Percentiles rank a stretch among this genome's conserved stretches.
Evolutionary conservation across 2,113 vertebrate genomes (phyloP).

Genomic region (Ranitomeya imitator): DNA sequence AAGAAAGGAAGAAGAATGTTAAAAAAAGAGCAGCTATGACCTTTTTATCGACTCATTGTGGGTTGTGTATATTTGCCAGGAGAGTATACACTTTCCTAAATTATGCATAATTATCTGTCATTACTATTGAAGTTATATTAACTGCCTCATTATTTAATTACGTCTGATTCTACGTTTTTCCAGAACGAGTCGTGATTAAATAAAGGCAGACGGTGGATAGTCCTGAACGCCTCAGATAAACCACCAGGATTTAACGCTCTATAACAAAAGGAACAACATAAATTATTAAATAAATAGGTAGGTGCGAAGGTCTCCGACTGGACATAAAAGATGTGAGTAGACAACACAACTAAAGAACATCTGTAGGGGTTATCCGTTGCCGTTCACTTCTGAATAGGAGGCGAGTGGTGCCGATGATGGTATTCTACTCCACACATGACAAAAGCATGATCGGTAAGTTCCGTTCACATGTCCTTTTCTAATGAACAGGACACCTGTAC

Average conservation of each 20-base stretch:
- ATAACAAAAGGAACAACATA: background rate
- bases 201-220: background rate
- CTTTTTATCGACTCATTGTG: conserved; percentile 37
- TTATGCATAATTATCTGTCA: conserved; percentile 52
- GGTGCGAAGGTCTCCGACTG: background rate
- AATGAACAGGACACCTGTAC: too few species aligned
- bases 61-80: conserved; percentile 10
- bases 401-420: too few species aligned
- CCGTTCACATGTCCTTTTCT: too few species aligned
- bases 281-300: background rate
- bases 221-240: background rate
- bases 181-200: conserved; percentile 11
- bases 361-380: too few species aligned
- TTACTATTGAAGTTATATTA: conserved; percentile 30
- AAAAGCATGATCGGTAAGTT: too few species aligned
- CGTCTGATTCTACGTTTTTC: conserved; percentile 7
- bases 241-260: background rate
- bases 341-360: conserved; percentile 30
- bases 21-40: conserved; percentile 25
- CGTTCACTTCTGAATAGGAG: too few species aligned
- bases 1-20: background rate
- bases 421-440: too few species aligned
- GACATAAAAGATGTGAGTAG: conserved; percentile 27
- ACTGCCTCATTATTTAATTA: conserved; percentile 52
- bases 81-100: conserved; percentile 44